phyloP scores from a whole-genome alignment of 2,888 invertebrate species.

The Archips crataeganus region DNA sequence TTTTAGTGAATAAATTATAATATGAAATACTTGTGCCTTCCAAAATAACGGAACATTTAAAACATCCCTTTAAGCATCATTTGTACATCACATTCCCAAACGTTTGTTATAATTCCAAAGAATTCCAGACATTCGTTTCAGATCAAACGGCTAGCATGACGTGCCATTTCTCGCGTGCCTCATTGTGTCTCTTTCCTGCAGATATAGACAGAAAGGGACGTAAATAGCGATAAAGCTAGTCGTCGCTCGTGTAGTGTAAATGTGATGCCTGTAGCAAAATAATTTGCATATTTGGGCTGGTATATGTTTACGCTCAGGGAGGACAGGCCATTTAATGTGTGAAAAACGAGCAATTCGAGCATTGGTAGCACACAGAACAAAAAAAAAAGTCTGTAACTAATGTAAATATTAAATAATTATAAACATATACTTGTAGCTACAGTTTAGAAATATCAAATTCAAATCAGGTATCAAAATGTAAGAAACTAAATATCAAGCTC shows the following conservation, averaged over 20 bases:
- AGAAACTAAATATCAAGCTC: no score
- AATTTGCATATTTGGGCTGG: neutral
- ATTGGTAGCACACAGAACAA: neutral
- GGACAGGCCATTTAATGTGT: neutral
- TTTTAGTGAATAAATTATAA: no score
- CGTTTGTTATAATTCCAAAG: neutral
- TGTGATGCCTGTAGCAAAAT: neutral
- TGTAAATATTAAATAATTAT: no score
- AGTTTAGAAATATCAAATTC: no score
- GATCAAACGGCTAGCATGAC: neutral
- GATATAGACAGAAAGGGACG: neutral
- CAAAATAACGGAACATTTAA: neutral
- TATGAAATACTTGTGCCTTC: no score
- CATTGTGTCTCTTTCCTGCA: neutral
- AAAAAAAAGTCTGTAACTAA: no score
- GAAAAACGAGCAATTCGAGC: neutral
- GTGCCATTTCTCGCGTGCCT: neutral
- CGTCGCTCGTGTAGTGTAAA: neutral
- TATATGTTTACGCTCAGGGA: neutral
- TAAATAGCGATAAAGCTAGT: neutral
- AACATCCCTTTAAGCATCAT: neutral
- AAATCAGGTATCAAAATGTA: no score
- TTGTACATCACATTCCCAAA: neutral
- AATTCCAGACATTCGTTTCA: neutral
- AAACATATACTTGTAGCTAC: no score